A percentile compares a stretch with the other conserved stretches of the same genome.
Evolutionary conservation across 2,113 vertebrate species (phyloP).

Genomic region (Tragulus kanchil): DNA sequence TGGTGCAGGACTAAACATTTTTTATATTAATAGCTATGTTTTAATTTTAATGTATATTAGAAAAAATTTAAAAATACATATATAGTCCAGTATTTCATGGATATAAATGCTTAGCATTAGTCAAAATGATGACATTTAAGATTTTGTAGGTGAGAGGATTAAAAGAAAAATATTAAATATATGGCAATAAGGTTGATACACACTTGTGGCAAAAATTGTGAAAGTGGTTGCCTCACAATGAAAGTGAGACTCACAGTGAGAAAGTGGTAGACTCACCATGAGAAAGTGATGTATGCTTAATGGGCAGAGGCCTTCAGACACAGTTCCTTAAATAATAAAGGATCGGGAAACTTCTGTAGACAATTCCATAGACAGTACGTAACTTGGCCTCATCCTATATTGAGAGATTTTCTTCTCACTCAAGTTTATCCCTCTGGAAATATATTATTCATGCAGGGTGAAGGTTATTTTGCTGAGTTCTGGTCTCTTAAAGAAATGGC

Average conservation of each 20-base stretch:
- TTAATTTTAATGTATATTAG: neutral
- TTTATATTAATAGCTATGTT: neutral
- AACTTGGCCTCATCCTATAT: neutral
- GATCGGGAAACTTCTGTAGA: neutral
- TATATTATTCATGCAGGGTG: neutral
- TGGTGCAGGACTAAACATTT: neutral
- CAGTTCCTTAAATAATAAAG: neutral
- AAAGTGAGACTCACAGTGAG: neutral
- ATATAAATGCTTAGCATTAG: neutral
- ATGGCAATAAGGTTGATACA: neutral
- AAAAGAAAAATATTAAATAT: neutral
- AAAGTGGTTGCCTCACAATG: neutral
- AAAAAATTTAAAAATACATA: neutral
- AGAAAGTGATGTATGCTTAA: neutral
- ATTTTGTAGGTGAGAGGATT: neutral
- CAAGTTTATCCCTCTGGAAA: neutral
- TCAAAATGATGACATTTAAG: neutral
- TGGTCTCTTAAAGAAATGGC: neutral
- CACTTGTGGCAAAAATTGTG: neutral
- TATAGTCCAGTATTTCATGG: neutral
- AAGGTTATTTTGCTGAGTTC: neutral
- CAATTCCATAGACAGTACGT: neutral
- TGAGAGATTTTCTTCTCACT: neutral
- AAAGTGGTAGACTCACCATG: neutral
- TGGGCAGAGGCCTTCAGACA: neutral